A percentile compares a stretch with the other conserved stretches of the same genome.
Evolutionary conservation across 2,888 invertebrate species (phyloP).

Genomic region (Macropis europaea): DNA sequence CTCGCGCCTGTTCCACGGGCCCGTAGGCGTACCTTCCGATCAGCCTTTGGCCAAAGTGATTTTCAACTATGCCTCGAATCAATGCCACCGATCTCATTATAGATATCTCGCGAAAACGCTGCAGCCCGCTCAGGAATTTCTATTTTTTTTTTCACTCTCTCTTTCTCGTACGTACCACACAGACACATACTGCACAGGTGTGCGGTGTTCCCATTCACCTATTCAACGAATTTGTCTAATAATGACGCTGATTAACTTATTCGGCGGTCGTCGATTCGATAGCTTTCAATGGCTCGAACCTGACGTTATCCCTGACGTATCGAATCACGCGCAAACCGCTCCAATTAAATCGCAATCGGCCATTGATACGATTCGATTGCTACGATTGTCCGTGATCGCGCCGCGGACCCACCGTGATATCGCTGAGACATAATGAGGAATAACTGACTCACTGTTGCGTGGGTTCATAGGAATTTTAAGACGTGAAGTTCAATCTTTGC

Average conservation of each 20-base stretch:
- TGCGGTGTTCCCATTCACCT: conserved; percentile 10
- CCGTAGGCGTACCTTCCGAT: conserved; percentile 39
- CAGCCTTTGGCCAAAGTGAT: conserved; percentile 39
- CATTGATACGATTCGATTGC: conserved; percentile 35
- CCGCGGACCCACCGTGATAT: neutral
- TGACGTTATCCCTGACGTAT: conserved; percentile 55
- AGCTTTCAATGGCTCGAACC: conserved; percentile 28
- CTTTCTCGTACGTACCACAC: neutral
- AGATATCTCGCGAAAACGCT: conserved; percentile 33
- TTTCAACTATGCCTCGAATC: conserved; percentile 50
- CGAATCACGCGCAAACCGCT: conserved; percentile 31
- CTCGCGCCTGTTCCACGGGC: conserved; percentile 27
- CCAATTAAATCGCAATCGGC: conserved; percentile 43
- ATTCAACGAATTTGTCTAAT: conserved; percentile 20
- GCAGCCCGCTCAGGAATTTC: neutral
- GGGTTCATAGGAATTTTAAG: no score
- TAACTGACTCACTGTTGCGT: neutral
- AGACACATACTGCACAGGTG: neutral
- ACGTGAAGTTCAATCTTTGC: no score
- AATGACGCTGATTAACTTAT: conserved; percentile 50
- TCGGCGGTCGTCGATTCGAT: conserved; percentile 22
- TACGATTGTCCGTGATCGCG: conserved; percentile 16
- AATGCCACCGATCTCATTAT: conserved; percentile 47
- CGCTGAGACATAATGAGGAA: neutral
- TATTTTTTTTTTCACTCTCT: neutral